Evolutionary conservation across 2,888 invertebrate genomes (phyloP), one percentile per base, ranked within the genome.

Genomic region (Pomacea canaliculata): DNA sequence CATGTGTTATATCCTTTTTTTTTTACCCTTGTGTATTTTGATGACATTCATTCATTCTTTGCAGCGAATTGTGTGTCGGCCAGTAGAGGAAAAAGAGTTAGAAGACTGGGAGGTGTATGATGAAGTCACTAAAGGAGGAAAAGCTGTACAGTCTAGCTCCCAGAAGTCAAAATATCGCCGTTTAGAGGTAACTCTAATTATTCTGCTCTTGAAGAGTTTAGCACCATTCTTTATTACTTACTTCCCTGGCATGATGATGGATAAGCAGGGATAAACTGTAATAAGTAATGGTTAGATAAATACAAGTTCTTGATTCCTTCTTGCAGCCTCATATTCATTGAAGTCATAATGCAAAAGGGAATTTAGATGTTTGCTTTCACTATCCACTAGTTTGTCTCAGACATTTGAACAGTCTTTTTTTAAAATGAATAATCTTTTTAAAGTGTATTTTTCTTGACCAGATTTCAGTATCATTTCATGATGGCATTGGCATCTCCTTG

Each of bases 401-500:
- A 13, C 8, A 56, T 56, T 56, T 56, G 51, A 8, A 56, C 51
- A 56, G 51, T 13, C 12, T 13, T 56, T 16, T 56, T 56, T 16
- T 13, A 0, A 3, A 37, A 37, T 37, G 37, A 37, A 37, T 37
- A 37, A 37, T 37, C 37, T 37, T 37, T 37, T 37, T 37, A 37
- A 37, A 13, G 65, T 27, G 18, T 60, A 16, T 73, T 51, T 67
- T 59, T 68, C 13, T 56, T 66, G 49, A 46, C 18, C 71, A 79
- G 78, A 80, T 89, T 46, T 83, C 84, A 3, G 62, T 91, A 63
- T 84, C 85, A 70, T 82, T 91, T 79, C 85, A 85, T 51, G 92
- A 92, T 76, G 96, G 95, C 37, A 89, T 96, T 77, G 96, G 95
- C 13, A 91, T 96, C 83, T 96, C 96, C 81, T 92, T 96, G 83